Evolutionary conservation across 1,140 invertebrate species (phyloP), one percentile per base, ranked within the genome.

Genomic region (Sycophaga agraensis): DNA sequence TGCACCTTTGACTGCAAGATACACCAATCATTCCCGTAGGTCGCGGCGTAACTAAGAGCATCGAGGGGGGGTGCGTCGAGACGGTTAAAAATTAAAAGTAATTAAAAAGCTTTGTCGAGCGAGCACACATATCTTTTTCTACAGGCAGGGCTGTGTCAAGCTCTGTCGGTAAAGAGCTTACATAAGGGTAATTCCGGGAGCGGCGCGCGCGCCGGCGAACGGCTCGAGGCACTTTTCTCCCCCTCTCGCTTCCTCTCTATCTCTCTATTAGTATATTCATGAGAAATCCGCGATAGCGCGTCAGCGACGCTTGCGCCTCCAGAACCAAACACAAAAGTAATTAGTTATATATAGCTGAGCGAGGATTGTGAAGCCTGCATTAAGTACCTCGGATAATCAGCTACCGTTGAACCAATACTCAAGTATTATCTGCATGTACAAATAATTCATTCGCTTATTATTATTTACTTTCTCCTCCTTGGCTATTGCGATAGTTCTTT

Each of bases 201-300:
- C 50, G 31, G n/a, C n/a, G n/a, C n/a, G n/a, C n/a, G n/a, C n/a
- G n/a, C n/a, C n/a, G 50, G 22, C 16, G 22, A 28, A 39, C n/a
- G 0, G 60, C 60, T 51, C 7, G 46, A 21, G 54, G 60, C 60
- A 35, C 46, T 62, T 55, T 24, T 53, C 35, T 56, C 45, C 40
- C 45, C 28, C 24, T 9, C 16, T 9, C 11, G 6, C 17, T 31
- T 8, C 3, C 34, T 39, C 42, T 19, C 22, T 48, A 31, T 40
- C 34, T 50, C 46, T 56, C 67, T 70, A 71, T 74, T 71, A 73
- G 67, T 72, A 67, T 73, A 75, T 75, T 75, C 68, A 74, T 73
- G 72, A 74, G 69, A 63, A 73, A 54, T 62, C 53, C 59, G 60
- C 63, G 63, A 66, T 71, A 70, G 63, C 61, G 40, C 43, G 50